Base-by-base conservation (phyloP, 2,113 vertebrate genomes). In the Uria aalge region DNA sequence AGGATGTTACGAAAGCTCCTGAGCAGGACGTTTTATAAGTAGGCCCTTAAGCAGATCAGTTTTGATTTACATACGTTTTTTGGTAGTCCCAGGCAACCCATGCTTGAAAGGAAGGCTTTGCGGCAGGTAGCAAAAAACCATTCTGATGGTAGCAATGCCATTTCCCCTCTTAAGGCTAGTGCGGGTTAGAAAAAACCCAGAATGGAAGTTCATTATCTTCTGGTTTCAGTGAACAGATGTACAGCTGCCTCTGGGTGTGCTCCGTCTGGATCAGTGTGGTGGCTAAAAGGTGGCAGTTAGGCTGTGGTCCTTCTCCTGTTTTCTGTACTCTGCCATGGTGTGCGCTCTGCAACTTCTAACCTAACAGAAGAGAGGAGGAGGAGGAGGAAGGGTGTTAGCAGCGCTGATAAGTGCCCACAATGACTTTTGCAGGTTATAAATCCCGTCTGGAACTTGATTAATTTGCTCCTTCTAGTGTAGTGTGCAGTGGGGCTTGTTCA, bases 351-450 rank as follows among this genome's bases (percentile, higher is more conserved):
- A 57, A 34, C 15, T 88, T 60, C 21, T 88, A n/a, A 55, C 38
- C 32, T 50, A 72, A 59, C 3, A 38, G 8, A 6, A 45, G 45
- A 72, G 30, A 62, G 66, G 40, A 73, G 24, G 48, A 85, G 47
- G 60, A 38, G 78, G 59, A 80, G 43, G 67, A 94, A 76, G 63
- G 19, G 27, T 40, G 24, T 84, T 63, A 91, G 59, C 32, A 66
- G 52, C 22, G 41, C 76, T 66, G 73, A 66, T 80, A 92, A 88
- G 34, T 62, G 67, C 23, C 24, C 24, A 9, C 47, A 89, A 77
- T 89, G 83, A 60, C 18, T 84, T 91, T 60, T 79, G 21, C 30
- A 60, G 29, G n/a, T 69, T 83, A 91, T 83, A 91, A 90, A 76
- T 72, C 45, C 76, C 0, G 0, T 56, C 48, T 62, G 41, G 47